Evolutionary conservation across 2,113 vertebrate species (phyloP).

Genomic region (Ptychochromis oligacanthus): DNA sequence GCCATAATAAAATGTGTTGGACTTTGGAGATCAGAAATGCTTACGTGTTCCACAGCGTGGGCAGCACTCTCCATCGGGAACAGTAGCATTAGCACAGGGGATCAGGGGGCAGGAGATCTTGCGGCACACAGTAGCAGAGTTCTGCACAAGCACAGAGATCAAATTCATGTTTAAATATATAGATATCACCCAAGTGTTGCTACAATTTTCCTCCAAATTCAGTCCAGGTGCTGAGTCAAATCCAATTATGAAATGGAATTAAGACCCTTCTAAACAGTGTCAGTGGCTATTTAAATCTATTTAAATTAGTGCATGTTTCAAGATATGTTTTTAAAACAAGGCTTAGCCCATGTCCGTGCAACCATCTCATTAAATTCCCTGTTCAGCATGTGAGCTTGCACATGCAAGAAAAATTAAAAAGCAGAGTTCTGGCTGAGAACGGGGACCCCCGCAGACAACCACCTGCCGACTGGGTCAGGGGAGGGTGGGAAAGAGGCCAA

Average conservation of each 20-base stretch:
- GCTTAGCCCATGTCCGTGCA: slow-evolving; percentile 32
- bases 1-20: background rate
- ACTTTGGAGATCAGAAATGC: slow-evolving; percentile 46
- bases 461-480: slow-evolving; percentile 56
- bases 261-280: background rate
- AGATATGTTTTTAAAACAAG: slow-evolving; percentile 7
- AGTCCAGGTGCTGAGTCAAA: background rate
- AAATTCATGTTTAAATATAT: background rate
- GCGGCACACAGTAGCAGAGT: slow-evolving; percentile 93
- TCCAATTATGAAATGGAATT: background rate
- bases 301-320: background rate
- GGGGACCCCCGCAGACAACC: slow-evolving; percentile 43
- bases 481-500: slow-evolving; percentile 41
- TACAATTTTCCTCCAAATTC: background rate
- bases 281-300: slow-evolving; percentile 13
- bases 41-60: slow-evolving; percentile 95
- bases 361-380: slow-evolving; percentile 30
- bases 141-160: slow-evolving; percentile 76
- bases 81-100: slow-evolving; percentile 93
- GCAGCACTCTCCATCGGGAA: slow-evolving; percentile 97
- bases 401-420: slow-evolving; percentile 10
- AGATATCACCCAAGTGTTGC: background rate
- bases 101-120: slow-evolving; percentile 97
- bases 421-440: slow-evolving; percentile 23
- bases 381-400: slow-evolving; percentile 16